Base-by-base conservation (phyloP, 2,888 invertebrate species). In the Synanthedon formicaeformis region DNA sequence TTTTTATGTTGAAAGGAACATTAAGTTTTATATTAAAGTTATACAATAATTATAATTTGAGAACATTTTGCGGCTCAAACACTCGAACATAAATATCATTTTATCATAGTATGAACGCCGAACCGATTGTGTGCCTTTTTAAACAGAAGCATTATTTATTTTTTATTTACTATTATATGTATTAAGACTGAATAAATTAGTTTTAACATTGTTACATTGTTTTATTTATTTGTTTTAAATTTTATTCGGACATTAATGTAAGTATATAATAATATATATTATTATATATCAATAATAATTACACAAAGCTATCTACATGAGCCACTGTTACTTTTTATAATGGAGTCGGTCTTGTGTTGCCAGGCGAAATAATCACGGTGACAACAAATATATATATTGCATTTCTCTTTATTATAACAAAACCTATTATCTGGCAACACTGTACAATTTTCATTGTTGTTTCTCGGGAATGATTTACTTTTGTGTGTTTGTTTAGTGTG, bases 221-320 rank as follows among this genome's bases (percentile, higher is more conserved):
- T 56, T 61, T 62, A 50, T 50, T 27, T n/a, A n/a, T n/a, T n/a
- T n/a, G n/a, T 50, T 12, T 62, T 64, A 62, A 66, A 57, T 73
- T 71, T 76, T 75, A 66, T 78, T 78, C 78, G 69, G 78, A 84
- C 76, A 81, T 84, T 85, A 86, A 80, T 34, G 34, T 34, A 34
- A n/a, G n/a, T 10, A 34, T 16, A 1, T 34, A 34, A 34, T 23
- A 23, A 23, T 23, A 23, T 34, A 34, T 16, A 16, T 16, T 16
- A 16, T 16, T 34, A 34, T 34, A 83, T 81, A 85, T 79, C 77
- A 81, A 79, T 81, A 81, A 79, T 81, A 82, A 83, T 85, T 81
- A 85, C 82, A 85, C 83, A 77, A 85, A 86, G 86, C 87, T 87
- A 87, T 87, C 87, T 86, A 86, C 87, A 86, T 78, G 87, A 86